These are phyloP conservation scores for Chascanopsetta lugubris DNA, from an alignment of 2,113 vertebrate genomes.

Conservation along the genomic window DNA sequence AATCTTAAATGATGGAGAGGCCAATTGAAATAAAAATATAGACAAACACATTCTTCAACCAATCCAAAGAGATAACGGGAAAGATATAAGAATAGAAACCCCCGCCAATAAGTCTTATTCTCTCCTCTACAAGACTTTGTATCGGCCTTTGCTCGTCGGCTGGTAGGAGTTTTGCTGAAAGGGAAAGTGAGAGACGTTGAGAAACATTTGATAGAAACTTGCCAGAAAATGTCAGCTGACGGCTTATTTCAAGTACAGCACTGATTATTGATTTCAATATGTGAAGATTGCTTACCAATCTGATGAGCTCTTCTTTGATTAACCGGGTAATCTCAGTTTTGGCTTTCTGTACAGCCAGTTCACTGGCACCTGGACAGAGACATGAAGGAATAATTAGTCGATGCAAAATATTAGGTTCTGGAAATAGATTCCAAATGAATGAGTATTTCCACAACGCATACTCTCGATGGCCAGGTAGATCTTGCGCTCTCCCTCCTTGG, in stretches of 20 bases:
- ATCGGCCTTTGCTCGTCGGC: conserved; percentile 97
- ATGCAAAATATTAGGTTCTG: not conserved
- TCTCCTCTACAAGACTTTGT: conserved; percentile 92
- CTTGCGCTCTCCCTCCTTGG: conserved; percentile 97
- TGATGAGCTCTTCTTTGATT: conserved; percentile 98
- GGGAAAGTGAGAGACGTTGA: conserved; percentile 28
- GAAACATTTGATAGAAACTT: not conserved
- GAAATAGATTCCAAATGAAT: not conserved
- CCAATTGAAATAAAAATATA: conserved; percentile 60
- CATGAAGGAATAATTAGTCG: too few relatives aligned
- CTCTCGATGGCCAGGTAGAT: conserved; percentile 99
- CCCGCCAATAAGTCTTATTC: not conserved
- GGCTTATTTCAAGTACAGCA: too few relatives aligned
- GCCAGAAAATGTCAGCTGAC: too few relatives aligned
- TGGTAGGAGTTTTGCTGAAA: conserved; percentile 99
- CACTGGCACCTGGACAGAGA: conserved; percentile 95
- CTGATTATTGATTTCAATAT: not conserved
- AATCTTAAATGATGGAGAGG: not conserved
- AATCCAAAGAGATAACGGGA: conserved; percentile 13
- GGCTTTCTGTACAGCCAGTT: conserved; percentile 97
- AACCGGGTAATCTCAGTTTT: conserved; percentile 98
- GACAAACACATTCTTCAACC: conserved; percentile 52
- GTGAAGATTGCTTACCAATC: conserved; percentile 86
- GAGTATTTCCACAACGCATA: conserved; percentile 70
- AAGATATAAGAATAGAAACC: not conserved